Conservation (phyloP, 37 sponge, comb jelly and placozoan species). For the Tethya wilhelma region DNA sequence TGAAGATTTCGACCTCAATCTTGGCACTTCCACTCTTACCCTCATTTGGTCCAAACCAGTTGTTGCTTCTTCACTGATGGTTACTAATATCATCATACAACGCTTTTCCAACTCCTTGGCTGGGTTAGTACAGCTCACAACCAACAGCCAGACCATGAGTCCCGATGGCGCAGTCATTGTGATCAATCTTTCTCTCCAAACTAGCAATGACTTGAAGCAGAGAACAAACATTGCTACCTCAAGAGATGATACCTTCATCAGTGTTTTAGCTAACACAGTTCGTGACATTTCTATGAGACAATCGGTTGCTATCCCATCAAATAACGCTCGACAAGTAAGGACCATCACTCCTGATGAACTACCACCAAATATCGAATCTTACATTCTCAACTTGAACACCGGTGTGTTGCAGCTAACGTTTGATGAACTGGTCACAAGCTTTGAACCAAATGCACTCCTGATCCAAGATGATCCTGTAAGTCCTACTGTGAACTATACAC, state of each 20-base stretch:
- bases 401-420: constrained; percentile 70
- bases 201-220: constrained; percentile 39
- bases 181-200: constrained; percentile 41
- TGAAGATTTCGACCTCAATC: constrained; percentile 74
- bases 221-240: constrained; percentile 57
- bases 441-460: constrained; percentile 39
- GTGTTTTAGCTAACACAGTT: constrained; percentile 43
- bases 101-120: not conserved
- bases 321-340: constrained; percentile 61
- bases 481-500: constrained; percentile 42
- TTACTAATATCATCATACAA: constrained; percentile 49
- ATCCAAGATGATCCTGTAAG: constrained; percentile 38
- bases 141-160: constrained; percentile 39
- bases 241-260: constrained; percentile 66
- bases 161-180: constrained; percentile 64
- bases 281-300: constrained; percentile 36
- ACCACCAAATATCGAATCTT: constrained; percentile 61
- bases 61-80: constrained; percentile 8
- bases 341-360: constrained; percentile 57
- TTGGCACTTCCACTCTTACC: constrained; percentile 55
- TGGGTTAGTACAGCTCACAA: not conserved
- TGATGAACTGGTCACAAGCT: constrained; percentile 61
- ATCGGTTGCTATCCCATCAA: constrained; percentile 46
- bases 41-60: constrained; percentile 80
- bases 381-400: constrained; percentile 66